Evolutionary conservation across 2,113 vertebrate species (phyloP).

Genomic region (Axis porcinus): DNA sequence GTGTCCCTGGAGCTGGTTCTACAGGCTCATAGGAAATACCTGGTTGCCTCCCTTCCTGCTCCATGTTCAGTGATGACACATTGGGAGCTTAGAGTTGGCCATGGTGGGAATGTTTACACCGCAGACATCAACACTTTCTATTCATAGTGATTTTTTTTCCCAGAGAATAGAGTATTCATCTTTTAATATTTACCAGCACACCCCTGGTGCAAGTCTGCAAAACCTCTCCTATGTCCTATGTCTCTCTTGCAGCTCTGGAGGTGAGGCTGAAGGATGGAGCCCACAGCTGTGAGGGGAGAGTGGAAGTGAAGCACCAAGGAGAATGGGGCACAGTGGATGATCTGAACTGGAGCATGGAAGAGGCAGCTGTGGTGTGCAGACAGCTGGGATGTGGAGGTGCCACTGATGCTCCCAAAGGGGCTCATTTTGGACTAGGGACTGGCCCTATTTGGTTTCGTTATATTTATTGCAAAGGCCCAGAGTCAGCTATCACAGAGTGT

Average conservation of each 20-base stretch:
- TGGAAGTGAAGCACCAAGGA: slow-evolving; percentile 39
- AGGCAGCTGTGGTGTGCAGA: not conserved
- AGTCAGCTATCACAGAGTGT: not conserved
- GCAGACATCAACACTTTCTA: not conserved
- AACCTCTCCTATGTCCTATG: not conserved
- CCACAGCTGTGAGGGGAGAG: slow-evolving; percentile 46
- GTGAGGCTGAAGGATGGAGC: slow-evolving; percentile 46
- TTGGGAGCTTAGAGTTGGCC: not conserved
- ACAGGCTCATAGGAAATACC: not conserved
- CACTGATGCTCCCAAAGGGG: fast-evolving
- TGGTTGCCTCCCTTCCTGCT: not conserved
- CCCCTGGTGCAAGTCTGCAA: not conserved
- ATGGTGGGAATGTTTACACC: not conserved
- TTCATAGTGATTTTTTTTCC: not conserved
- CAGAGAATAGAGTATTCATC: not conserved
- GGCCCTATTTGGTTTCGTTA: slow-evolving; percentile 26
- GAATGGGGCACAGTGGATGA: slow-evolving; percentile 33
- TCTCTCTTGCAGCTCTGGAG: not conserved
- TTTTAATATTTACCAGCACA: not conserved
- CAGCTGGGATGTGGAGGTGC: slow-evolving; percentile 23
- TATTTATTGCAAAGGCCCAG: not conserved
- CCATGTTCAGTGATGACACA: not conserved
- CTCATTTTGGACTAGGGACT: not conserved
- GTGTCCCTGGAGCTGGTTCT: not conserved
- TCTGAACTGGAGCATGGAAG: fast-evolving